Evolutionary conservation across 1,140 invertebrate species (phyloP).

Genomic region (Antheraea pernyi): DNA sequence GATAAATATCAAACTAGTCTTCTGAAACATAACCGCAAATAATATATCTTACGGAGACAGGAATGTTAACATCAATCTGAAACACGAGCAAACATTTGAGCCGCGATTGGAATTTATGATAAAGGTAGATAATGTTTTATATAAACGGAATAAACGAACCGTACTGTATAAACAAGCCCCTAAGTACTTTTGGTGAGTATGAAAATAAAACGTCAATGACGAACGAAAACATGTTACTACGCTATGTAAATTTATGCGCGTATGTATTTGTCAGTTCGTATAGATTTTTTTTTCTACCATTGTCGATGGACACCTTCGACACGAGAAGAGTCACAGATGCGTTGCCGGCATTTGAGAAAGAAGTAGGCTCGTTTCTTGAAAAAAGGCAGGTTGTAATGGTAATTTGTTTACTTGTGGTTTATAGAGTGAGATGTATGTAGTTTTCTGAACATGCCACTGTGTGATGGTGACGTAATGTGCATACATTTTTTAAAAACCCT

Average conservation of each 20-base stretch:
- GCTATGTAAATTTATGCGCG: not conserved
- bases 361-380: too few species aligned
- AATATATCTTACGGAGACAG: not conserved
- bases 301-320: too few species aligned
- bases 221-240: not conserved
- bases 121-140: conserved; percentile 21
- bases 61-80: not conserved
- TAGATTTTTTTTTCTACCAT: not conserved
- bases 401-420: too few species aligned
- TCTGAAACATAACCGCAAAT: not conserved
- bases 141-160: conserved; percentile 34
- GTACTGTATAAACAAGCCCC: conserved; percentile 17
- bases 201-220: not conserved
- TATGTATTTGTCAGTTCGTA: not conserved
- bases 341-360: too few species aligned
- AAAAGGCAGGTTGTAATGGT: too few species aligned
- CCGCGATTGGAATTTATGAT: conserved; percentile 4
- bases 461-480: too few species aligned
- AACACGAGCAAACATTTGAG: conserved; percentile 7
- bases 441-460: too few species aligned
- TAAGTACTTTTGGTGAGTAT: not conserved
- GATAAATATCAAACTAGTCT: not conserved
- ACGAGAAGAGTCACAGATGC: too few species aligned
- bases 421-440: too few species aligned
- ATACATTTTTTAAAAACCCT: too few species aligned